Base-by-base conservation (phyloP, 1,140 invertebrate genomes). In the Acromyrmex echinatior region DNA sequence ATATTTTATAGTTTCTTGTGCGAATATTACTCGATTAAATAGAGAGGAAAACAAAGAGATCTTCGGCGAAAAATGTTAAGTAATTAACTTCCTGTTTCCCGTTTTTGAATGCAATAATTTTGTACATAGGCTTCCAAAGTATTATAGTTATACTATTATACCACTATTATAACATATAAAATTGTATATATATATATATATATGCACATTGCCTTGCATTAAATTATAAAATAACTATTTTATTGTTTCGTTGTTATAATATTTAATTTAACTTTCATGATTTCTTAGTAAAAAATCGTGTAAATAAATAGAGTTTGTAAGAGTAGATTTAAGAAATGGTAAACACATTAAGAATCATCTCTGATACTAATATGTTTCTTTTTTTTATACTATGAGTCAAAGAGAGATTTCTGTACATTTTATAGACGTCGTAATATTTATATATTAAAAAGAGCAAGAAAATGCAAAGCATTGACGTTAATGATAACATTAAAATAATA, bases 51-150 rank as follows among this genome's bases (percentile, higher is more conserved):
- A 51, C 35, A 18, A 81, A 70, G 21, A 81, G n/a, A 21, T 84
- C 12, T 81, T 56, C 10, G 79, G 10, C 4, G 51, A 70, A 53
- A 39, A 53, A 25, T 66, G 49, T 81, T 56, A 58, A 21, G 10
- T 71, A 71, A 71, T 45, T 14, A 66, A 51, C n/a, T 68, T 45
- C 12, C 16, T 25, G 45, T 45, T 71, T 10, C 6, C 16, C 18
- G 21, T 56, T 80, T 70, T 10, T 2, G 16, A 45, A 14, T 66
- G 14, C 10, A 78, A 77, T 63, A 81, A 18, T 74, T 80, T 62
- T 82, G 25, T 62, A 82, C 18, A 49, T 82, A 74, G 80, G 68
- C 70, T 82, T 82, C 80, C 66, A 74, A 82, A 6, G 80, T 74
- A 49, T 82, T 73, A 60, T 31, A 71, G 16, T 73, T 14, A 21